Base-by-base conservation (phyloP, 1,140 invertebrate species). In the Zaprionus camerounensis region DNA sequence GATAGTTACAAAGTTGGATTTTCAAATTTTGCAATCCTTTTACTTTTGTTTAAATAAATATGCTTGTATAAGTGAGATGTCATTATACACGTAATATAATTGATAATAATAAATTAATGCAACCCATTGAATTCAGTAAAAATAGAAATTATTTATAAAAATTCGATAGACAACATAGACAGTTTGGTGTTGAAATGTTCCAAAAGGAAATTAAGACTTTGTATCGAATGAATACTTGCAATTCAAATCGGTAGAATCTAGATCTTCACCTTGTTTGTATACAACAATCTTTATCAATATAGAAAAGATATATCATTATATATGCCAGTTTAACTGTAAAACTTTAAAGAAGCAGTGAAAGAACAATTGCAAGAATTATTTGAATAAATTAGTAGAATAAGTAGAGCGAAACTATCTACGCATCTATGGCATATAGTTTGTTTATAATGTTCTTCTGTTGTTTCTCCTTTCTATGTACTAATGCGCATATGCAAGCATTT, bases 201-300 rank as follows among this genome's bases (percentile, higher is more conserved):
- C 79, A 34, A 82, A 76, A 68, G 24, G 56, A 68, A 68, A 74
- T 70, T 74, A 80, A 78, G 77, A 84, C 77, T 83, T 83, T 83
- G 59, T 80, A 70, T 80, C 74, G 83, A 88, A 87, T 87, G 83
- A 88, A 87, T 87, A 87, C 83, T 87, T 81, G n/a, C 6, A 46
- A 46, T 46, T 7, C 41, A 17, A 46, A 38, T 66, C 57, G 64
- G 28, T 57, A 4, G 58, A 13, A 28, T 69, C 17, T 34, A 58
- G 17, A 51, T 55, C 53, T 58, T 41, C 49, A 38, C 55, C 44
- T 22, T 53, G 66, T 64, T 64, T 81, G 77, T 71, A 68, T 55
- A 81, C 66, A 83, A 84, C 70, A 59, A 62, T 65, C 36, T 51
- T 12, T 31, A 59, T 51, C 13, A 31, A 55, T 36, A 57, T 53